Percentiles rank a stretch among this genome's conserved stretches.
Conservation (phyloP, 23 tunicate species). For the Ciona savignyi region DNA sequence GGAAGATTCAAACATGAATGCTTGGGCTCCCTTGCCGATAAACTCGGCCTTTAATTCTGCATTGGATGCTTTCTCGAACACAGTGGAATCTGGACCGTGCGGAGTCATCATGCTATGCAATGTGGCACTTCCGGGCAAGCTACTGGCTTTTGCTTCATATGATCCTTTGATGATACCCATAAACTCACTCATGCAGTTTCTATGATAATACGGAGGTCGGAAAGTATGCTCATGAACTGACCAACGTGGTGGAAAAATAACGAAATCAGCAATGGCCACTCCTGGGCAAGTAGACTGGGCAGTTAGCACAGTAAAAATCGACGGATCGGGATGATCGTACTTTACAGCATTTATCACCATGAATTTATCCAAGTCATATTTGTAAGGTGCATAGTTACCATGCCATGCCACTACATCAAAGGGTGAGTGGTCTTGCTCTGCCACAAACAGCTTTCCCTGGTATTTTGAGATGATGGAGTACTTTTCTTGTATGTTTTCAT, state of each 20-base stretch:
- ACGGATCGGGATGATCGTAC: slow-evolving; percentile 94
- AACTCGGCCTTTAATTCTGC: slow-evolving; percentile 60
- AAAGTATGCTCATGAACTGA: slow-evolving; percentile 96
- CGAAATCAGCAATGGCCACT: slow-evolving; percentile 91
- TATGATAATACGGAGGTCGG: slow-evolving; percentile 95
- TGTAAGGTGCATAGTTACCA: slow-evolving; percentile 97
- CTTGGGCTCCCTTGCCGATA: slow-evolving; percentile 73
- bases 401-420: slow-evolving; percentile 99
- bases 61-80: slow-evolving; percentile 59
- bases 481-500: slow-evolving; percentile 34
- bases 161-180: slow-evolving; percentile 94
- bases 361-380: slow-evolving; percentile 83
- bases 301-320: slow-evolving; percentile 89
- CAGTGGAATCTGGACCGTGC: slow-evolving; percentile 89
- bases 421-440: slow-evolving; percentile 88
- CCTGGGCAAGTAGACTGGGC: slow-evolving; percentile 86
- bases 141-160: slow-evolving; percentile 88
- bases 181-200: slow-evolving; percentile 96
- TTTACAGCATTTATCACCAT: slow-evolving; percentile 82
- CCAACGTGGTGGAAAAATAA: slow-evolving; percentile 97
- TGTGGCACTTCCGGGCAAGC: slow-evolving; percentile 86
- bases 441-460: slow-evolving; percentile 72
- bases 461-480: slow-evolving; percentile 74
- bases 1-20: slow-evolving; percentile 97
- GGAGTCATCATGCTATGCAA: slow-evolving; percentile 96